Base-by-base conservation (phyloP, 2,888 invertebrate species). In the Eulithis testata region DNA sequence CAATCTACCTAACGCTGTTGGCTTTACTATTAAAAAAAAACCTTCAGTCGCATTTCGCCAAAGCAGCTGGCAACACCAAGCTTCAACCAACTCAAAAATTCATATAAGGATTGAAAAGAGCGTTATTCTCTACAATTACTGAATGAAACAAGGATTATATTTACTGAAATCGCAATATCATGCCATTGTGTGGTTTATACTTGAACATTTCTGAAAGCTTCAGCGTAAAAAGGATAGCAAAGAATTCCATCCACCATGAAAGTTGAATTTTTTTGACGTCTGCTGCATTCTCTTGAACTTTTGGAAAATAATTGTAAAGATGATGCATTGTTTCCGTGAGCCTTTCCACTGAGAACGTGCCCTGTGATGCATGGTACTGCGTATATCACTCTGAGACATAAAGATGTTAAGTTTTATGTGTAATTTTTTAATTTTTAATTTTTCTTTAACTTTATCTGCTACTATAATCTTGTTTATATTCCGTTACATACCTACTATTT, bases 61-160 rank as follows among this genome's bases (percentile, higher is more conserved):
- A 8, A 43, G 31, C 40, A 63, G 66, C 50, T 66, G 68, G 59
- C 64, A 68, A 65, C 60, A 54, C 11, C 44, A 53, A 27, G 50
- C 62, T 59, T 43, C n/a, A 21, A 54, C 70, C 57, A 68, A 69
- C 72, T 77, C 75, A 70, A 77, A 79, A 79, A 77, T 76, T 76
- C 78, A 75, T 79, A 73, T 68, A 74, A 65, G 73, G 69, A 70
- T 71, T 73, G 73, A 55, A 70, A 68, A 72, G 72, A 74, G 57
- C 65, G 59, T 58, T 66, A 70, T 54, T 55, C 66, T 49, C 40
- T 50, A 61, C 64, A 66, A 61, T 60, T 62, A 52, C 55, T 57
- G 60, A 63, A 54, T 53, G 60, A 60, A 61, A 57, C 56, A 67
- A 63, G 63, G 50, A 67, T 67, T 62, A 7, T 63, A 63, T 67